These are phyloP conservation scores for Chironomus tentans DNA, from an alignment of 2,888 invertebrate genomes.

Conservation along the genomic window DNA sequence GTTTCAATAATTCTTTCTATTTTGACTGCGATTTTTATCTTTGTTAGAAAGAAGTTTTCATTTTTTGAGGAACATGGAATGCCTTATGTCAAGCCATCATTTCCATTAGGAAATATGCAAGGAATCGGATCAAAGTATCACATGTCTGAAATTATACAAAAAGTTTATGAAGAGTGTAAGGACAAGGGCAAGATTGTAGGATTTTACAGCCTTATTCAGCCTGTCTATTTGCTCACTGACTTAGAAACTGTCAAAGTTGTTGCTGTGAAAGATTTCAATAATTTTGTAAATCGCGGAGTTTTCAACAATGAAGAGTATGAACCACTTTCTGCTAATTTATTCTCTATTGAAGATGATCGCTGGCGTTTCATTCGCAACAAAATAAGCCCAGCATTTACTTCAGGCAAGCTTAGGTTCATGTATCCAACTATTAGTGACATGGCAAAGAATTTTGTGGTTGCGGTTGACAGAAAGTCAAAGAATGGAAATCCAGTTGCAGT, in stretches of 20 bases:
- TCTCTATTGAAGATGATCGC: constrained; percentile 5
- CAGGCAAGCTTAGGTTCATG: constrained; percentile 17
- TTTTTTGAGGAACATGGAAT: not conserved
- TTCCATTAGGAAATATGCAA: not conserved
- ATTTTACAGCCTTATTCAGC: constrained; percentile 1
- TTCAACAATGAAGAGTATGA: constrained; percentile 17
- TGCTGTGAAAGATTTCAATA: constrained; percentile 20
- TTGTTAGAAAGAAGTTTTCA: constrained; percentile 1
- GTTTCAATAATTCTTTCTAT: not conserved
- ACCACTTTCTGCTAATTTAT: constrained; percentile 9
- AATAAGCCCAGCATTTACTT: constrained; percentile 14
- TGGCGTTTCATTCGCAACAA: constrained; percentile 15
- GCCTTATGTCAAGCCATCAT: not conserved
- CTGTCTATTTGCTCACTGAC: constrained; percentile 12
- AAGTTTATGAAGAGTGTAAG: constrained; percentile 18
- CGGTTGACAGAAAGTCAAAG: not conserved
- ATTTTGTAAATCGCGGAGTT: constrained; percentile 1
- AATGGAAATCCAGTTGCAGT: not conserved
- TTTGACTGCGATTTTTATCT: not conserved
- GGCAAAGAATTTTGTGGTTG: not conserved
- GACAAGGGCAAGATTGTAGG: constrained; percentile 23
- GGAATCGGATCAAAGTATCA: not conserved
- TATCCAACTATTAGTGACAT: not conserved
- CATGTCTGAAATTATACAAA: not conserved
- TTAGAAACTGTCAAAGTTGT: constrained; percentile 10